These are phyloP conservation scores for Amphilophus citrinellus DNA, from an alignment of 2,113 vertebrate species.

Conservation along the genomic window DNA sequence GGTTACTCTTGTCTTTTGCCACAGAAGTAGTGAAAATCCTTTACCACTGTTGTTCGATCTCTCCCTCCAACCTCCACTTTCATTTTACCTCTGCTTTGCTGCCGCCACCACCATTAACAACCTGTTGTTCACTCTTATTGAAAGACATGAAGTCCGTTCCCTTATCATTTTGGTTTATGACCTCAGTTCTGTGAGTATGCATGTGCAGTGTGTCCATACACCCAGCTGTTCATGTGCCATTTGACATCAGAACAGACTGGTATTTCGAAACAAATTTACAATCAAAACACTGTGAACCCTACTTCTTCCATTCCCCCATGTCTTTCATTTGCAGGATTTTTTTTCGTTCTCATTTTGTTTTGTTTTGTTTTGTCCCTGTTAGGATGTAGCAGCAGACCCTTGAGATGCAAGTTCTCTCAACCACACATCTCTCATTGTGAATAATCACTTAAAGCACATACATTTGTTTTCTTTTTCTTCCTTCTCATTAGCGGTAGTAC, in stretches of 20 bases:
- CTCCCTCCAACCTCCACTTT: conserved; percentile 71
- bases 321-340: conserved; percentile 78
- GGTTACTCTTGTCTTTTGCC: conserved; percentile 70
- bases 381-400: conserved; percentile 71
- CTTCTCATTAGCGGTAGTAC: conserved; percentile 31
- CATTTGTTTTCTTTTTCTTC: conserved; percentile 43
- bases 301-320: conserved; percentile 45
- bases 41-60: conserved; percentile 67
- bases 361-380: conserved; percentile 61
- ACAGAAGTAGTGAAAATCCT: conserved; percentile 71
- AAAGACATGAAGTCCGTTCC: conserved; percentile 70
- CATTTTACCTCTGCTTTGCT: conserved; percentile 78
- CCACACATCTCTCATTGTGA: conserved; percentile 57
- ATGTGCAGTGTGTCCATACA: conserved; percentile 74
- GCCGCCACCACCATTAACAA: conserved; percentile 69
- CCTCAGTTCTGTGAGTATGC: conserved; percentile 77
- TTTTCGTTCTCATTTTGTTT: conserved; percentile 51
- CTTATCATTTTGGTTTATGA: conserved; percentile 62
- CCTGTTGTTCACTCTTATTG: conserved; percentile 70
- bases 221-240: conserved; percentile 58
- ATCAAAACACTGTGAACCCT: conserved; percentile 36
- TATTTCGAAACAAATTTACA: conserved; percentile 29
- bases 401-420: conserved; percentile 66
- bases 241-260: conserved; percentile 57
- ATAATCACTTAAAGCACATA: conserved; percentile 36